Percentiles rank a stretch among this genome's conserved stretches.
Conservation (phyloP, 1,140 invertebrate species). For the Goniozus legneri region DNA sequence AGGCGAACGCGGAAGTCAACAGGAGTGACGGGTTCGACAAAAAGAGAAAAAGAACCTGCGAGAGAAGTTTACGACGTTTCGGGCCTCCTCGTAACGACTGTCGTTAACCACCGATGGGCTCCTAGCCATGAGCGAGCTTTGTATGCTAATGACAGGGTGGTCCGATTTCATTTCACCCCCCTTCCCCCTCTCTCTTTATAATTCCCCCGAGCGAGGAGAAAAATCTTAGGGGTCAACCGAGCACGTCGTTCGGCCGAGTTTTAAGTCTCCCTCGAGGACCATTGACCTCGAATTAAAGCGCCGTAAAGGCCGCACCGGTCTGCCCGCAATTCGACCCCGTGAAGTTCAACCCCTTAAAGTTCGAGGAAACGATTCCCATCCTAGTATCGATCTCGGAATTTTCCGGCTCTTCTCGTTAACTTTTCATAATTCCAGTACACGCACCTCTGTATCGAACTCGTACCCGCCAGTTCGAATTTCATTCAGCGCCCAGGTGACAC, state of each 20-base stretch:
- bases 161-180: constrained; percentile 36
- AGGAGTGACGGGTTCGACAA: constrained; percentile 20
- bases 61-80: constrained; percentile 26
- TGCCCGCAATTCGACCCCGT: constrained; percentile 1
- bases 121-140: too few relatives aligned
- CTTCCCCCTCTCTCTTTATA: too few relatives aligned
- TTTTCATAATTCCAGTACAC: too few relatives aligned
- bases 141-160: constrained; percentile 41
- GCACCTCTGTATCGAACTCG: too few relatives aligned
- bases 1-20: constrained; percentile 26
- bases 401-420: too few relatives aligned
- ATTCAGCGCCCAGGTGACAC: constrained; percentile 31
- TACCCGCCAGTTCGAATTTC: constrained; percentile 22
- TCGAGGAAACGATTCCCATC: too few relatives aligned
- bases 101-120: constrained; percentile 39
- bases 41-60: constrained; percentile 21
- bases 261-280: constrained; percentile 28
- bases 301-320: constrained; percentile 13
- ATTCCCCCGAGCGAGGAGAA: constrained; percentile 17
- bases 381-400: too few relatives aligned
- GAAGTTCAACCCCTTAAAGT: too few relatives aligned
- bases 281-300: constrained; percentile 33
- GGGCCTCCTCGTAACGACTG: constrained; percentile 32
- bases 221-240: constrained; percentile 32
- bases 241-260: constrained; percentile 28